Base-by-base conservation (phyloP, 2,888 invertebrate genomes). In the Parnassius apollo region DNA sequence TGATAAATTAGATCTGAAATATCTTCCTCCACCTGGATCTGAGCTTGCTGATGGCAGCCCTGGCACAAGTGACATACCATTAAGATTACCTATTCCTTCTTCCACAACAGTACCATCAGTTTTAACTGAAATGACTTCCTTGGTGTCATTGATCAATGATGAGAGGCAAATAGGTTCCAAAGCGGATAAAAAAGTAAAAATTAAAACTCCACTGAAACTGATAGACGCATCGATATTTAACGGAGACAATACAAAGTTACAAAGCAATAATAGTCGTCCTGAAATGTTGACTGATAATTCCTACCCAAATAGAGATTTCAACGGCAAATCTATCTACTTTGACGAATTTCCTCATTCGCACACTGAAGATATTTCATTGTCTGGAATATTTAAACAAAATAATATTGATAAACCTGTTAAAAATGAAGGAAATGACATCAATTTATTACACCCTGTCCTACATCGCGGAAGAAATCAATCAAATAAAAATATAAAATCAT, bases 1-100 rank as follows among this genome's bases (percentile, higher is more conserved):
- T 2, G 86, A 86, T 42, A 88, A 88, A 67, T 66, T 89, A 35
- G 83, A 86, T 61, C 74, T 83, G 53, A 78, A 75, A 1, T 90
- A 89, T 54, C 78, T 89, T 46, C 89, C 90, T 59, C 89, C 90
- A 45, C 80, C 83, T 1, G 84, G 83, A 62, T 80, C 85, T 1
- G 75, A 82, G 64, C 76, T 74, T 57, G 67, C 88, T 65, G 89
- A 85, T 53, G 87, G 88, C 11, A 75, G 71, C 2, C 74, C 77
- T 58, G 82, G 74, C 42, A 79, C 76, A 13, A 74, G 83, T 12
- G 73, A 81, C 61, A 71, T 70, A 7, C 87, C 88, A 3, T 68
- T 85, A 8, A 78, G 83, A 68, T 73, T 71, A 25, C 83, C 85
- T 2, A 77, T 78, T 62, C 66, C 74, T 64, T 65, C 66, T 3